A percentile compares a stretch with the other conserved stretches of the same genome.
phyloP scores from a whole-genome alignment of 2,113 vertebrate species.

The Enhydra lutris region DNA sequence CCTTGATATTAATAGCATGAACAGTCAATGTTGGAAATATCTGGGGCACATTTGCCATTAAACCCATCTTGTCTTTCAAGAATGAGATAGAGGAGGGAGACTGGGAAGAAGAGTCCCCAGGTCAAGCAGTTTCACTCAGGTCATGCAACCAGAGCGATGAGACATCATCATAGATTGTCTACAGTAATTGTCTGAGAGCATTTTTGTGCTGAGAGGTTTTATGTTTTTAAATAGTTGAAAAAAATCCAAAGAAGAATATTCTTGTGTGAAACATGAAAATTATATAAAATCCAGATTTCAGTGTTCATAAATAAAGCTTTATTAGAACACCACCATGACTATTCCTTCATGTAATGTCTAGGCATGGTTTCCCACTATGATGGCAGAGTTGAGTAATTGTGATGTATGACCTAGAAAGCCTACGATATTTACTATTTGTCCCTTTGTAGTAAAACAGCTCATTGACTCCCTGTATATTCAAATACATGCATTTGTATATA shows the following conservation, averaged over 20 bases:
- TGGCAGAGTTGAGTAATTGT: not conserved
- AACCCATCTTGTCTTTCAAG: conserved; percentile 27
- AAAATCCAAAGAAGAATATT: not conserved
- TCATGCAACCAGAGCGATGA: not conserved
- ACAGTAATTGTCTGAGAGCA: not conserved
- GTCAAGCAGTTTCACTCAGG: not conserved
- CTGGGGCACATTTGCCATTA: conserved; percentile 34
- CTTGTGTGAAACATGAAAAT: not conserved
- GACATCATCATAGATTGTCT: not conserved
- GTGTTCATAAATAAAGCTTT: not conserved
- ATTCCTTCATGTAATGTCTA: not conserved
- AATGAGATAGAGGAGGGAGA: not conserved
- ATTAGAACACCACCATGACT: not conserved
- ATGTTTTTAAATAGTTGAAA: not conserved
- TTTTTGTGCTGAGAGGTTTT: not conserved
- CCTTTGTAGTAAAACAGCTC: not conserved
- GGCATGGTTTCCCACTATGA: not conserved
- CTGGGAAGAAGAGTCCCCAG: not conserved
- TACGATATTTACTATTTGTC: not conserved
- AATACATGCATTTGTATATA: not conserved
- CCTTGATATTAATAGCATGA: conserved; percentile 63
- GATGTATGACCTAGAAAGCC: not conserved
- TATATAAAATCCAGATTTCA: not conserved
- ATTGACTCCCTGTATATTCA: not conserved
- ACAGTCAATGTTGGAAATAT: conserved; percentile 44